Percentiles rank a stretch among this genome's conserved stretches.
phyloP scores from a whole-genome alignment of 2,797 vertebrate species.

The Chelidonichthys spinosus region DNA sequence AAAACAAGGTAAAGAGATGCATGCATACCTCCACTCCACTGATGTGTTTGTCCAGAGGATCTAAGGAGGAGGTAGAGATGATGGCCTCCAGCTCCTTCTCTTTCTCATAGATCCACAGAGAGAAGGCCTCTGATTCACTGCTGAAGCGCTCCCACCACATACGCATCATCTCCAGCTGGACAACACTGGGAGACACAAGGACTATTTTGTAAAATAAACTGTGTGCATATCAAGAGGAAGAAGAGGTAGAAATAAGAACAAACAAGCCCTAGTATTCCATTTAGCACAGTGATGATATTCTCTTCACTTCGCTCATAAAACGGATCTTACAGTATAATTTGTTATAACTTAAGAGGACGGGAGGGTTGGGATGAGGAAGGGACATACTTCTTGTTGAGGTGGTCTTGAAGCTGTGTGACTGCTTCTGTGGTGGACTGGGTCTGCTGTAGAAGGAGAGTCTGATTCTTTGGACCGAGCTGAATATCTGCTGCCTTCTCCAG shows the following conservation, averaged over 20 bases:
- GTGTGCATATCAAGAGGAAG: neutral
- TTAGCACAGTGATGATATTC: neutral
- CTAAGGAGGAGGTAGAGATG: conserved; percentile 76
- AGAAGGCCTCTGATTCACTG: conserved; percentile 87
- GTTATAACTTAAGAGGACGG: neutral
- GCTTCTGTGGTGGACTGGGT: conserved; percentile 87
- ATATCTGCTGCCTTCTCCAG: conserved; percentile 89
- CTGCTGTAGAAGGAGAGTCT: conserved; percentile 86
- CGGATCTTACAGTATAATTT: neutral
- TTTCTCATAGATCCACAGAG: conserved; percentile 89
- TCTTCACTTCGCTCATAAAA: neutral
- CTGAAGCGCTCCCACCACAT: conserved; percentile 90
- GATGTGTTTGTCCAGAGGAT: conserved; percentile 87
- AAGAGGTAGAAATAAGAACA: conserved; percentile 7
- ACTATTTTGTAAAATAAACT: neutral
- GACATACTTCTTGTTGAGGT: conserved; percentile 89
- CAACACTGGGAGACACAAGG: conserved; percentile 82
- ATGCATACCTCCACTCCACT: conserved; percentile 86
- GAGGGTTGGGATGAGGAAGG: neutral
- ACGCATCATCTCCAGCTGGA: conserved; percentile 91
- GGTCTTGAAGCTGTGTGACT: conserved; percentile 86
- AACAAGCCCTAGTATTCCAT: neutral
- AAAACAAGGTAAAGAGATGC: neutral
- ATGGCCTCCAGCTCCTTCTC: conserved; percentile 87
- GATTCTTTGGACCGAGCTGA: conserved; percentile 88